Evolutionary conservation across 2,113 vertebrate species (phyloP).

Genomic region (Hippopotamus amphibius): DNA sequence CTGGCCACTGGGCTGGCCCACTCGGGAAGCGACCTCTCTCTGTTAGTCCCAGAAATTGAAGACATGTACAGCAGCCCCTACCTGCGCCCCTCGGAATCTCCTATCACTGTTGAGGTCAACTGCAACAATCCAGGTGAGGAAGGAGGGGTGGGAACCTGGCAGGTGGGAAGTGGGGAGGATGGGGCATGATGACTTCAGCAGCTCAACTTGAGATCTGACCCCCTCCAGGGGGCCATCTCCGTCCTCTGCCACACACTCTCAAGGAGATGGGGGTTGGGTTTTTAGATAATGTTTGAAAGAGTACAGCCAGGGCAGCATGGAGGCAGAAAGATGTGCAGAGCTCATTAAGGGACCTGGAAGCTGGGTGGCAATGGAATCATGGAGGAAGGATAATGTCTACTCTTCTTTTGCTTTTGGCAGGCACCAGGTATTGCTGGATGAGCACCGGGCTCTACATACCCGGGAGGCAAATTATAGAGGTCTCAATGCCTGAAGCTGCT

Average conservation of each 20-base stretch:
- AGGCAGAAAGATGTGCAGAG: neutral
- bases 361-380: rapidly evolving
- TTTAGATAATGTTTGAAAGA: neutral
- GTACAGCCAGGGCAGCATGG: neutral
- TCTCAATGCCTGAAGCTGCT: slow-evolving; percentile 78
- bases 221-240: neutral
- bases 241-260: neutral
- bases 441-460: slow-evolving; percentile 87
- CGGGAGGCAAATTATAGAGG: slow-evolving; percentile 81
- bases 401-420: slow-evolving; percentile 57
- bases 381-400: neutral
- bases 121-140: slow-evolving; percentile 86
- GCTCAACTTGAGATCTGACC: neutral
- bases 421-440: slow-evolving; percentile 83
- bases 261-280: rapidly evolving
- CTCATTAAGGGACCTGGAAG: rapidly evolving
- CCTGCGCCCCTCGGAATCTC: slow-evolving; percentile 43
- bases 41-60: slow-evolving; percentile 78
- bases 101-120: slow-evolving; percentile 83
- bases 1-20: slow-evolving; percentile 87
- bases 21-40: slow-evolving; percentile 74
- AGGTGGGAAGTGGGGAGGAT: neutral
- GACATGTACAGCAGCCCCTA: slow-evolving; percentile 67
- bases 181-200: neutral
- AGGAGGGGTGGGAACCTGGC: neutral